phyloP scores from a whole-genome alignment of 2,113 vertebrate genomes.

The Nibea coibor region DNA sequence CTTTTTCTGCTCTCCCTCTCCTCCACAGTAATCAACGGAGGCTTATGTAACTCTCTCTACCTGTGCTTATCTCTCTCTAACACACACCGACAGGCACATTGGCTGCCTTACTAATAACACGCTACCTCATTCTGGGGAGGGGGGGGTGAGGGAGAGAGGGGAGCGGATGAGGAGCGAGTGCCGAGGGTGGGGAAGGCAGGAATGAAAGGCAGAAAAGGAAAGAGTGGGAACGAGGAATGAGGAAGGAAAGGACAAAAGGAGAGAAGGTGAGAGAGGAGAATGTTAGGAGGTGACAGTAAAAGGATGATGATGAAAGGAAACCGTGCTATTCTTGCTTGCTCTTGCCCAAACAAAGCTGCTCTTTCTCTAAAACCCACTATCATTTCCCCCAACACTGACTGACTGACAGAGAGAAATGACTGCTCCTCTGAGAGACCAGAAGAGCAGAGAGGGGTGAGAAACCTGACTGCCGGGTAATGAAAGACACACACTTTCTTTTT shows the following conservation, averaged over 20 bases:
- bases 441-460: constrained; percentile 60
- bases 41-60: constrained; percentile 86
- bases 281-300: constrained; percentile 73
- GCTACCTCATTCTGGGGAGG: constrained; percentile 62
- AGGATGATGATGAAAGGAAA: constrained; percentile 79
- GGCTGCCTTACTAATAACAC: constrained; percentile 85
- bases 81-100: constrained; percentile 82
- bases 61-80: constrained; percentile 85
- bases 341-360: constrained; percentile 71
- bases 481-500: constrained; percentile 56
- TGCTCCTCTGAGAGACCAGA: constrained; percentile 68
- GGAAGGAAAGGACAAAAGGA: constrained; percentile 71
- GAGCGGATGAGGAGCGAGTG: constrained; percentile 36
- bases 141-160: constrained; percentile 52
- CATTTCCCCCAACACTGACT: constrained; percentile 75
- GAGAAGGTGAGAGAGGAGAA: constrained; percentile 68
- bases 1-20: constrained; percentile 65
- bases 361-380: constrained; percentile 72
- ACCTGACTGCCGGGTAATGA: constrained; percentile 69
- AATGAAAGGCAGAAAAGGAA: constrained; percentile 55
- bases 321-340: constrained; percentile 68
- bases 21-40: constrained; percentile 81
- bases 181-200: constrained; percentile 29
- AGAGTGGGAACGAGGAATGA: constrained; percentile 40
- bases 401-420: constrained; percentile 71